Evolutionary conservation across 2,888 invertebrate species (phyloP).

Genomic region (Netelia virgata): DNA sequence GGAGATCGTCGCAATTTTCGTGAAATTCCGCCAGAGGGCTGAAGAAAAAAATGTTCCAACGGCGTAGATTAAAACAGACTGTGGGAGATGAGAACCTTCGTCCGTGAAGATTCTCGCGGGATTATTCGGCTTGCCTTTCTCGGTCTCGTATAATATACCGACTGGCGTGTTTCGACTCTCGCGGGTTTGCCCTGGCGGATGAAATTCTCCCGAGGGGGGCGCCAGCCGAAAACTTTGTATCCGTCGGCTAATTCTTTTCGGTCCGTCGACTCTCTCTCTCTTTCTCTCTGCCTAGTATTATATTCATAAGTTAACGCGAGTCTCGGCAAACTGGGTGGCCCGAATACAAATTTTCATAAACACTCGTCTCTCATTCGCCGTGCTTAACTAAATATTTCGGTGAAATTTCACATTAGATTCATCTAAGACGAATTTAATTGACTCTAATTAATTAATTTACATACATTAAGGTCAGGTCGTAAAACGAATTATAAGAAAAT

Average conservation of each 20-base stretch:
- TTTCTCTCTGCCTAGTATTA: slow-evolving; percentile 4
- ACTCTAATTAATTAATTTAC: too few species aligned
- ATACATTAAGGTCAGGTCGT: too few species aligned
- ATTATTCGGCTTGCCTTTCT: slow-evolving; percentile 9
- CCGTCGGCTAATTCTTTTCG: neutral
- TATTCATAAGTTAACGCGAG: neutral
- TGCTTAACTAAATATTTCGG: too few species aligned
- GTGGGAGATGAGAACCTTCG: slow-evolving; percentile 42
- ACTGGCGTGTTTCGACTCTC: neutral
- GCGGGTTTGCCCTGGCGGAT: neutral
- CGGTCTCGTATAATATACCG: neutral
- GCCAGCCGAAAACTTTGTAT: neutral
- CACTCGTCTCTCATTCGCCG: too few species aligned
- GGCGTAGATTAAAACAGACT: slow-evolving; percentile 31
- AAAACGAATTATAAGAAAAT: too few species aligned
- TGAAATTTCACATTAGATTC: too few species aligned
- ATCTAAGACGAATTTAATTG: too few species aligned
- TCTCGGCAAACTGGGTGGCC: slow-evolving; percentile 2
- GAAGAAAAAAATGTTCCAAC: too few species aligned
- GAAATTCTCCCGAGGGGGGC: slow-evolving; percentile 3
- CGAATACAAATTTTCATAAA: neutral
- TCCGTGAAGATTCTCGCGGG: slow-evolving; percentile 12
- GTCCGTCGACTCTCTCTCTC: neutral
- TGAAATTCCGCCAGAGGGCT: too few species aligned
- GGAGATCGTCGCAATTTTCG: too few species aligned